phyloP scores from a whole-genome alignment of 2,888 invertebrate species.

The Eurytoma adleriae region DNA sequence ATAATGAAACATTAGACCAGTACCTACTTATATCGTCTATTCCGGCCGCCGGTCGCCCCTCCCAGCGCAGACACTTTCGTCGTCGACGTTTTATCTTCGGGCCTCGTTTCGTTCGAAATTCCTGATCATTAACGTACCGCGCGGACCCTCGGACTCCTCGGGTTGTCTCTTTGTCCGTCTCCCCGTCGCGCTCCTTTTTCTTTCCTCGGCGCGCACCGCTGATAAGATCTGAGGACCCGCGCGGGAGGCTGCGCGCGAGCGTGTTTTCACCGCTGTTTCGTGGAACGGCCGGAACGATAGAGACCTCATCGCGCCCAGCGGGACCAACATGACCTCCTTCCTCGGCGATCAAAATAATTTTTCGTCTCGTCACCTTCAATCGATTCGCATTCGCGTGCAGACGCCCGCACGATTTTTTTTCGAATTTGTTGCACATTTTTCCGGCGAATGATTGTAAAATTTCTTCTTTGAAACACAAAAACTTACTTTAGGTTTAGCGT shows the following conservation, averaged over 20 bases:
- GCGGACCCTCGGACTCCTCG: constrained; percentile 36
- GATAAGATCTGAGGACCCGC: constrained; percentile 48
- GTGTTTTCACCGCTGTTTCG: constrained; percentile 61
- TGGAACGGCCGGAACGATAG: constrained; percentile 60
- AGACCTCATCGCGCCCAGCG: constrained; percentile 62
- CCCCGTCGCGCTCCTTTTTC: background rate
- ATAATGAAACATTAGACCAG: constrained; percentile 9
- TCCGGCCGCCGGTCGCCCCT: background rate
- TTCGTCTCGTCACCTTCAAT: background rate
- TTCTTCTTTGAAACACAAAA: no score
- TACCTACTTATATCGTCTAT: background rate
- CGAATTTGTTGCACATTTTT: no score
- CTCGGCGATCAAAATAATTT: constrained; percentile 43
- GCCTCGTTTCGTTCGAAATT: constrained; percentile 50
- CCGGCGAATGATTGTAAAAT: no score
- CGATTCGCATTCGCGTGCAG: background rate
- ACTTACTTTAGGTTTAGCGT: no score
- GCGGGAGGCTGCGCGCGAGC: constrained; percentile 36
- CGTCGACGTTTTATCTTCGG: constrained; percentile 19
- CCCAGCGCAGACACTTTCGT: constrained; percentile 2
- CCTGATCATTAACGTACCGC: constrained; percentile 58
- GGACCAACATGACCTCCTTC: constrained; percentile 46
- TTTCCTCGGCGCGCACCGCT: constrained; percentile 48
- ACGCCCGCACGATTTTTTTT: no score
- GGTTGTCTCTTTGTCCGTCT: constrained; percentile 30